Evolutionary conservation across 1,140 invertebrate species (phyloP), one percentile per base, ranked within the genome.

Genomic region (Sminthurides bifidus): DNA sequence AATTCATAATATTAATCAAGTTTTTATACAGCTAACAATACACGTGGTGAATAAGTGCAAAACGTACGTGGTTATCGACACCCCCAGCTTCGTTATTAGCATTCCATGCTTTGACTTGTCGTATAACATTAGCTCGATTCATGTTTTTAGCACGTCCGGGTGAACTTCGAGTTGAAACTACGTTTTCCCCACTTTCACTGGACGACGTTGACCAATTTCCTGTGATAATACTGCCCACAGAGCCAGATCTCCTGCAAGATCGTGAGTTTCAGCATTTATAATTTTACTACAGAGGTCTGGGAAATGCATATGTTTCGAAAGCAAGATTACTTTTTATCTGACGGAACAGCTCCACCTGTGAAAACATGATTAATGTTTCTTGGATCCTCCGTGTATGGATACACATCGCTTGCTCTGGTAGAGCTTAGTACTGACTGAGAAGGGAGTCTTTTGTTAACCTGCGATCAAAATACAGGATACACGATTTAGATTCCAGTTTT

Each of bases 101-200:
- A 45, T 71, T 59, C 57, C 65, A 71, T n/a, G 69, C 68, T 56
- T 63, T 59, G 33, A 63, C 56, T 53, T 65, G 54, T 38, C 59
- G 58, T 43, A 53, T 61, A 49, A 59, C 59, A 58, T 49, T 60
- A 54, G 57, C 55, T n/a, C 52, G 44, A 58, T 57, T 56, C 45
- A 59, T 27, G 8, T 52, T 17, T 17, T 27, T 38, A 2, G 48
- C 15, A 27, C 44, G 44, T 6, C 54, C 55, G 12, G 56, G 52
- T 24, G 52, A 58, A 30, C 58, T 59, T n/a, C 41, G 5, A n/a
- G 52, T 59, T 3, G 62, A 63, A 15, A 50, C 57, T n/a, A 30
- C 57, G 23, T 52, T 37, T 3, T 35, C 31, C 21, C 54, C 52
- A 35, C 45, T 48, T 21, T 56, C 50, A 10, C 15, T 19, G 10